Evolutionary conservation across 2,797 vertebrate genomes (phyloP), one percentile per base, ranked within the genome.

Genomic region (Pangasius mekongensis): DNA sequence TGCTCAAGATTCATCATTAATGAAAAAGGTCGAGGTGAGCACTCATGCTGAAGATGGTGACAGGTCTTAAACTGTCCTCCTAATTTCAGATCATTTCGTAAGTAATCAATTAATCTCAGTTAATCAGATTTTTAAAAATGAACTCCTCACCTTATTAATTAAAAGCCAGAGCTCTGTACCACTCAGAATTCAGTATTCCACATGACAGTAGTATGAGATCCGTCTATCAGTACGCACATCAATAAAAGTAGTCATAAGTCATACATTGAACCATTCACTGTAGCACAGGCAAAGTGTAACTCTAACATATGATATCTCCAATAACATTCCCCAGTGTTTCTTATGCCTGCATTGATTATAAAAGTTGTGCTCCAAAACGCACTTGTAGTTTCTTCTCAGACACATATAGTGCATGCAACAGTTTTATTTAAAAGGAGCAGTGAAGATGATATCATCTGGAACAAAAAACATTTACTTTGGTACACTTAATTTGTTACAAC

Each of bases 1-100:
- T 54, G n/a, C n/a, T 33, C n/a, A 54, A n/a, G 27, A 52, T 77
- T 54, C n/a, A 78, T 78, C 76, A 78, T 76, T 71, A 47, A 27
- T 54, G 47, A 7, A 54, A 78, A 54, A 54, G 76, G 76, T 56
- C 3, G 22, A 78, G 1, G 2, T 54, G 49, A 33, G n/a, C 24
- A 49, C 16, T 20, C 54, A 22, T 27, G 56, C 22, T 82, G 54
- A 36, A 39, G 33, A 82, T 27, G 22, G 11, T 43, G 33, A 43
- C 13, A 6, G 54, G 0, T 60, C 78, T 33, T 36, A 36, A 58
- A 22, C 18, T 36, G 77, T 22, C 30, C 54, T 30, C 14, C 27
- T 77, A 8, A 77, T 77, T 52, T 52, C 47, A 52, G 47, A 52
- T 49, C 39, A 5, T 74, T 47, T 74, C 22, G 13, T 24, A 47